A percentile compares a stretch with the other conserved stretches of the same genome.
phyloP scores from a whole-genome alignment of 2,888 invertebrate species.

The Aleiodes alternator region DNA sequence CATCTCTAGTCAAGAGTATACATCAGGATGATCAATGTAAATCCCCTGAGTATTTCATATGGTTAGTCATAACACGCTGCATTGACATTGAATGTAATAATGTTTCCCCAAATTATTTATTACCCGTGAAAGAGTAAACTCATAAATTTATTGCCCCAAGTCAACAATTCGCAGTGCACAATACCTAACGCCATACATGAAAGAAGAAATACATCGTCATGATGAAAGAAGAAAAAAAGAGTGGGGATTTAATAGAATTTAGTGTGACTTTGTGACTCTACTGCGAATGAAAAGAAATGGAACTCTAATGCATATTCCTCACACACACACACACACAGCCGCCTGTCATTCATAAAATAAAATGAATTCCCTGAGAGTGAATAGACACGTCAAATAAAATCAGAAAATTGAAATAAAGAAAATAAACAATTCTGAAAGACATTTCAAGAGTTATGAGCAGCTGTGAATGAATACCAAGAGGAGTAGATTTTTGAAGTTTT shows the following conservation, averaged over 20 bases:
- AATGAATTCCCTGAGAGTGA: slow-evolving; percentile 1
- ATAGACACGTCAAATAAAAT: slow-evolving; percentile 30
- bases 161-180: slow-evolving; percentile 33
- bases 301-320: slow-evolving; percentile 51
- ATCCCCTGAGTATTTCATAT: background rate
- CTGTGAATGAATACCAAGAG: background rate
- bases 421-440: no score
- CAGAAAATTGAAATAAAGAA: background rate
- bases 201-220: background rate
- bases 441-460: no score
- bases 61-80: slow-evolving; percentile 18
- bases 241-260: slow-evolving; percentile 17
- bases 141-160: slow-evolving; percentile 15
- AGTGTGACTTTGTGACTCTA: slow-evolving; percentile 25
- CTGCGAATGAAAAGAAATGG: slow-evolving; percentile 40
- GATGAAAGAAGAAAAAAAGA: no score
- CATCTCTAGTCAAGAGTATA: background rate
- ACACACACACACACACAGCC: slow-evolving; percentile 45
- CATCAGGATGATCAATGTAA: background rate
- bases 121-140: slow-evolving; percentile 1
- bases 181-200: background rate
- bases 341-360: slow-evolving; percentile 33
- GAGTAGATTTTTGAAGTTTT: background rate
- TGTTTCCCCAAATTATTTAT: slow-evolving; percentile 15
- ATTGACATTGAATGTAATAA: slow-evolving; percentile 20